Conservation (phyloP, 2,113 vertebrate genomes). For the Pluvianellus socialis region DNA sequence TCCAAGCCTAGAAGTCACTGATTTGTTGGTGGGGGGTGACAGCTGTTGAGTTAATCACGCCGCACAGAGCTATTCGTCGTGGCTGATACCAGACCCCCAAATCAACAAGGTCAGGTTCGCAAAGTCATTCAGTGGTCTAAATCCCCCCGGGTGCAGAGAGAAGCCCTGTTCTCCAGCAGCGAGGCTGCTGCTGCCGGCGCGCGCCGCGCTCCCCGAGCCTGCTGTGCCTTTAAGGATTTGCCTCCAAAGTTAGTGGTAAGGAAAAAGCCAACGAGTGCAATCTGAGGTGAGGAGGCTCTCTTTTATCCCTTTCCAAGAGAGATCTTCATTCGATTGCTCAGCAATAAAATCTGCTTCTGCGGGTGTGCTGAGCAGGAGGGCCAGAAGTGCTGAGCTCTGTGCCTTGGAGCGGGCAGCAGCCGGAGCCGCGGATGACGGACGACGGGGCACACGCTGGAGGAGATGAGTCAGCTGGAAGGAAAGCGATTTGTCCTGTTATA, state of each 20-base stretch:
- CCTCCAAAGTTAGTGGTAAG: background rate
- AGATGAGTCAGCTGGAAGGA: background rate
- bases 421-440: background rate
- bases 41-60: background rate
- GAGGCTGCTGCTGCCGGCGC: background rate
- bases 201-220: background rate
- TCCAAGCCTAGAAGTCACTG: background rate
- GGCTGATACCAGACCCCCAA: background rate
- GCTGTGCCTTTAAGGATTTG: background rate
- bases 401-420: background rate
- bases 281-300: background rate
- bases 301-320: background rate
- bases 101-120: background rate
- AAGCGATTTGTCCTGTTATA: background rate
- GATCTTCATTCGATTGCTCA: background rate
- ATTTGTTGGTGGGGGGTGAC: background rate
- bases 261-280: background rate
- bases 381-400: background rate
- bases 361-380: background rate
- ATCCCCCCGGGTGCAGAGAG: background rate
- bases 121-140: background rate
- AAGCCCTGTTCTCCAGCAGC: background rate
- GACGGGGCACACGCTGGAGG: rapidly evolving
- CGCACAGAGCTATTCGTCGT: rapidly evolving
- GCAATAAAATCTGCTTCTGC: background rate